Evolutionary conservation across 2,888 invertebrate species (phyloP), one percentile per base, ranked within the genome.

Genomic region (Perithous albicinctus): DNA sequence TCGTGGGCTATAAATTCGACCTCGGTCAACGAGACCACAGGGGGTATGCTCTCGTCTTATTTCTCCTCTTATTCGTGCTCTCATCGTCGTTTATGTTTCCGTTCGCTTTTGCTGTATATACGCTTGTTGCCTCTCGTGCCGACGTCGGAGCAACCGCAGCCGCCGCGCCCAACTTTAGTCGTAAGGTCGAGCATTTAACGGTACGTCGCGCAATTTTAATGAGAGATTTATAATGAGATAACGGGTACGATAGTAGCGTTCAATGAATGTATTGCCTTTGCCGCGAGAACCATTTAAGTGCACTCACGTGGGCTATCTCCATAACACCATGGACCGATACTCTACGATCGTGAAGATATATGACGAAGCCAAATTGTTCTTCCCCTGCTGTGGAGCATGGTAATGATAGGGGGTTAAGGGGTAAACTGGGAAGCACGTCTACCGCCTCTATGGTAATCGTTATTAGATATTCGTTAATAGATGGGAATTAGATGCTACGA

Each of bases 1-100:
- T 78, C 78, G 75, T 76, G 76, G 72, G 78, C 61, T 82, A 82
- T 82, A 82, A 82, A 82, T 82, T 82, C 64, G 78, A 76, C 32
- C 76, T 67, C 82, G 82, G 78, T 79, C 82, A 82, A 82, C 82
- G 82, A 72, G 82, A 82, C 78, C 82, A n/a, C 78, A 32, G 82
- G 82, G 76, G 82, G 78, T 72, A 64, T 15, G 59, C 69, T 70
- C 67, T 70, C 56, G 69, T 43, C 69, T 63, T 59, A 23, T 64
- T 43, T 43, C 51, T 64, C 64, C 54, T 64, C 32, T 32, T 18
- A 32, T 48, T 75, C 35, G 26, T 64, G 29, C 54, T 48, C 64
- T 75, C 70, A 61, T 72, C 78, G 72, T 48, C 82, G 70, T 82
- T 82, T 76, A 78, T 70, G 82, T 82, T 78, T 78, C 72, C 72